Evolutionary conservation across 2,113 vertebrate genomes (phyloP).

Genomic region (Megaleporinus macrocephalus): DNA sequence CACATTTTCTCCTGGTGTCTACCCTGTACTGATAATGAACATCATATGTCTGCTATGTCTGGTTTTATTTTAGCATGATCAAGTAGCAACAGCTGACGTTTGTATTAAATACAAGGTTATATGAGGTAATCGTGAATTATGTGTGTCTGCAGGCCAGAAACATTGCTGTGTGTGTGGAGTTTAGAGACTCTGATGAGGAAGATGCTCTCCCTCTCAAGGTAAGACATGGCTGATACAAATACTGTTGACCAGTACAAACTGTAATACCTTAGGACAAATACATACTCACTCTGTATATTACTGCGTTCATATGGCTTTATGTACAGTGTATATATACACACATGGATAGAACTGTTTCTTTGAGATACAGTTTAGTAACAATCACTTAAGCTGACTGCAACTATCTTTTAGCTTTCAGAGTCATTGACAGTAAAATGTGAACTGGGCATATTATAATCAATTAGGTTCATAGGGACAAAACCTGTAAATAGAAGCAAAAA

Average conservation of each 20-base stretch:
- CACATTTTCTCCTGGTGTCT: too few relatives aligned
- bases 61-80: not conserved
- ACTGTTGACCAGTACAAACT: not conserved
- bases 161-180: slow-evolving; percentile 94
- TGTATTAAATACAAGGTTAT: not conserved
- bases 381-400: too few relatives aligned
- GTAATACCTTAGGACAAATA: not conserved
- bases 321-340: not conserved
- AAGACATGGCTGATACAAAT: slow-evolving; percentile 52
- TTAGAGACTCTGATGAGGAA: slow-evolving; percentile 96
- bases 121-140: not conserved
- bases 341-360: not conserved
- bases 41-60: too few relatives aligned
- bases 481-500: too few relatives aligned
- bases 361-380: too few relatives aligned
- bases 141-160: slow-evolving; percentile 87
- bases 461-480: too few relatives aligned
- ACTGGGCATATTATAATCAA: too few relatives aligned
- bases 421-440: too few relatives aligned
- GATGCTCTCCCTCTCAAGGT: slow-evolving; percentile 92
- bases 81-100: too few relatives aligned
- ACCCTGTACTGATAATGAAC: too few relatives aligned
- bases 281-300: not conserved
- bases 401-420: too few relatives aligned
- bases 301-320: not conserved